These are phyloP conservation scores for Myiozetetes cayanensis DNA, from an alignment of 2,113 vertebrate genomes.

Conservation along the genomic window DNA sequence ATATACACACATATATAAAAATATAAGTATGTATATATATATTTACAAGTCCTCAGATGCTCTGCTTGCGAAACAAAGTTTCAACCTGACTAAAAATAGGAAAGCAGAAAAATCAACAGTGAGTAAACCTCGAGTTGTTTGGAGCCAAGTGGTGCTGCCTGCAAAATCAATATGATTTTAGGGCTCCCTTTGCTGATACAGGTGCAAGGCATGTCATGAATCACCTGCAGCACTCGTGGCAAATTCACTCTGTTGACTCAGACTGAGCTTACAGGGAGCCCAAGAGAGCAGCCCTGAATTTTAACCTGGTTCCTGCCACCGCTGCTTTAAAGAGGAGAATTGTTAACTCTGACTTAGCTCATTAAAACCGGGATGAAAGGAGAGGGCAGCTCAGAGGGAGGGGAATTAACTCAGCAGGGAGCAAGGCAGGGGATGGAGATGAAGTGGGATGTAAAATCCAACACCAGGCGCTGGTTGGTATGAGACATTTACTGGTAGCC, in stretches of 20 bases:
- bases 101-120: rapidly evolving
- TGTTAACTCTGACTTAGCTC: background rate
- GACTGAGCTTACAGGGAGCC: background rate
- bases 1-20: background rate
- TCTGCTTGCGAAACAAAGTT: background rate
- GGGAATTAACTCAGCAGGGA: constrained; percentile 9
- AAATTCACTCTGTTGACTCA: background rate
- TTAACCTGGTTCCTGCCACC: background rate
- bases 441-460: background rate
- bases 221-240: background rate
- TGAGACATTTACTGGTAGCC: background rate
- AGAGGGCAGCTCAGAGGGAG: background rate
- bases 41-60: background rate
- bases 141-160: background rate
- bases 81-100: background rate
- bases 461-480: background rate
- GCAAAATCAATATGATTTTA: background rate
- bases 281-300: background rate
- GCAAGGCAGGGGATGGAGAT: background rate
- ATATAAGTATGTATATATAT: background rate
- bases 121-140: background rate
- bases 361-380: constrained; percentile 36
- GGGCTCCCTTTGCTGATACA: background rate
- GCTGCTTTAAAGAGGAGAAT: background rate
- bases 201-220: background rate